Conservation (phyloP, 2,113 vertebrate species). For the Sturnira hondurensis region DNA sequence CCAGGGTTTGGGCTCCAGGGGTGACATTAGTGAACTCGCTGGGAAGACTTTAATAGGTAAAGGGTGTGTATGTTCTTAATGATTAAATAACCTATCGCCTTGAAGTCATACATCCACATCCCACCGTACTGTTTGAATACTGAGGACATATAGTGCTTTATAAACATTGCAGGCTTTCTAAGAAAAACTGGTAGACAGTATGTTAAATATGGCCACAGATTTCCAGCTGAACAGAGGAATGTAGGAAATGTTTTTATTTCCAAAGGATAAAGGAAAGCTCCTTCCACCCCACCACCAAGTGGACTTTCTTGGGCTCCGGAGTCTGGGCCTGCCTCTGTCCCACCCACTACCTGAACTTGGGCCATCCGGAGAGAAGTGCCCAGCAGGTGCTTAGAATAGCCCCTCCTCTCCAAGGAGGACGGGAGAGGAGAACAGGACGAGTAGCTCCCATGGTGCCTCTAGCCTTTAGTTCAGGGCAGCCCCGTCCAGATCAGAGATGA, state of each 20-base stretch:
- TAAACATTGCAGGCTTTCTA: background rate
- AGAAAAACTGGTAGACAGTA: background rate
- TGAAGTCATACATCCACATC: background rate
- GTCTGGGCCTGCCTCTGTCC: background rate
- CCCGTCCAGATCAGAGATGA: slow-evolving; percentile 38
- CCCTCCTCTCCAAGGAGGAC: background rate
- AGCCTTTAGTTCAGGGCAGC: background rate
- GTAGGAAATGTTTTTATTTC: background rate
- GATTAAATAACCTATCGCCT: background rate
- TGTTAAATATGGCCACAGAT: background rate
- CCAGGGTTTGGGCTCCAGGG: background rate
- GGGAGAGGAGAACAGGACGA: background rate
- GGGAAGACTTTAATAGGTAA: background rate
- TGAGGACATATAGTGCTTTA: background rate
- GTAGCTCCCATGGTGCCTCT: background rate
- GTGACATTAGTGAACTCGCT: background rate
- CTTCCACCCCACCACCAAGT: background rate
- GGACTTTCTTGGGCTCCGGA: background rate
- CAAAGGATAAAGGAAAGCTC: background rate
- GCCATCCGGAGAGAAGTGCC: background rate
- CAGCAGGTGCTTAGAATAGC: background rate
- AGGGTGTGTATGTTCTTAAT: background rate
- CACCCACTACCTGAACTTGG: background rate
- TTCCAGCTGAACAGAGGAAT: background rate
- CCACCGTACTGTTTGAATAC: background rate